These are phyloP conservation scores for Zophobas atratus DNA, from an alignment of 1,140 invertebrate species.

Conservation along the genomic window DNA sequence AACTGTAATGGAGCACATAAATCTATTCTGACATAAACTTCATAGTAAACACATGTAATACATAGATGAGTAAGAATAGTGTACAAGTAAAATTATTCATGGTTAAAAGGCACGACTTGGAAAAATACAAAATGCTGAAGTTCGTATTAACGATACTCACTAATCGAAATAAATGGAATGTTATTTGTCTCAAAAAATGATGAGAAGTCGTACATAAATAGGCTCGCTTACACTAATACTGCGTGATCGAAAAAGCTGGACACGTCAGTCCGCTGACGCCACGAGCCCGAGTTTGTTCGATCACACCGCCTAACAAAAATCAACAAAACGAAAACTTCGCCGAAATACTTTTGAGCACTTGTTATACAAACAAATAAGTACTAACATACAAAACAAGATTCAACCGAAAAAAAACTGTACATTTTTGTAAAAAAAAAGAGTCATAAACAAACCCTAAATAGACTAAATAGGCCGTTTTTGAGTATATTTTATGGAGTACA, in stretches of 20 bases:
- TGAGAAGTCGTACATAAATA: too few species aligned
- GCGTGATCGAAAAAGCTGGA: too few species aligned
- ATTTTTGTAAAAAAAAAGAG: conserved; percentile 17
- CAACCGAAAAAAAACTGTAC: conserved; percentile 1
- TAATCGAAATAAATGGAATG: conserved; percentile 43
- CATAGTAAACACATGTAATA: conserved; percentile 61
- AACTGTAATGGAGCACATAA: conserved; percentile 55
- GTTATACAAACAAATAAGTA: conserved; percentile 22
- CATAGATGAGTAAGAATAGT: conserved; percentile 60
- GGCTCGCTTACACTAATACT: too few species aligned
- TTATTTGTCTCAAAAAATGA: neutral
- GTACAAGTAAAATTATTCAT: conserved; percentile 58
- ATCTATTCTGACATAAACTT: conserved; percentile 63
- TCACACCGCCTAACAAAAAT: neutral
- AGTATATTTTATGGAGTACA: conserved; percentile 31
- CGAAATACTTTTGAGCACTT: conserved; percentile 29
- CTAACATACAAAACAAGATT: conserved; percentile 10
- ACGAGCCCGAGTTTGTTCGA: too few species aligned
- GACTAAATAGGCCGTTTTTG: conserved; percentile 48
- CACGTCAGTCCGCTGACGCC: too few species aligned
- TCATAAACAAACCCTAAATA: conserved; percentile 33
- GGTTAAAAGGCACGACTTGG: conserved; percentile 62
- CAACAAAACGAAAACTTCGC: conserved; percentile 28
- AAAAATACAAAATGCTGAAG: conserved; percentile 58
- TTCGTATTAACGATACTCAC: conserved; percentile 45